phyloP scores from a whole-genome alignment of 2,888 invertebrate species.

The Vanessa cardui region DNA sequence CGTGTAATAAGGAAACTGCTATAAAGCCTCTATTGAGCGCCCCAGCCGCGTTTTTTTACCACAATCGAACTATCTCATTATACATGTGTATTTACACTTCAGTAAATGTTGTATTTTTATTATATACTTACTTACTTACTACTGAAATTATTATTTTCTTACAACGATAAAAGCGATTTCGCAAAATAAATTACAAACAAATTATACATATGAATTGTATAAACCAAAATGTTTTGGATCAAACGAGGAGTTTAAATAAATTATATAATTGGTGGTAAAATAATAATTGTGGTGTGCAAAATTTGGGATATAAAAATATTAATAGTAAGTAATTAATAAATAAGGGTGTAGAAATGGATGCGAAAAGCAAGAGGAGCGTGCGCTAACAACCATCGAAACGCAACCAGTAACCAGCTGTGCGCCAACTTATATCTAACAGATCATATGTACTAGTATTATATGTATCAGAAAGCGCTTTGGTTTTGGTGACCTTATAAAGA shows the following conservation, averaged over 20 bases:
- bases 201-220: neutral
- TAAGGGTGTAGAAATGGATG: slow-evolving; percentile 43
- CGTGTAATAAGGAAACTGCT: too few relatives aligned
- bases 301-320: slow-evolving; percentile 3
- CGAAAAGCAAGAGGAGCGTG: slow-evolving; percentile 77
- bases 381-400: slow-evolving; percentile 76
- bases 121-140: neutral
- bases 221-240: neutral
- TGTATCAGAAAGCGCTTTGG: too few relatives aligned
- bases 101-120: neutral
- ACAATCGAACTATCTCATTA: too few relatives aligned
- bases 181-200: slow-evolving; percentile 17
- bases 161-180: slow-evolving; percentile 7
- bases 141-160: neutral
- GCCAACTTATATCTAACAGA: too few relatives aligned
- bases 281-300: slow-evolving; percentile 24
- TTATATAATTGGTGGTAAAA: neutral
- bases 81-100: neutral
- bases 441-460: too few relatives aligned
- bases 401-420: slow-evolving; percentile 34
- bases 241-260: neutral
- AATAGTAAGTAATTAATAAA: slow-evolving; percentile 20
- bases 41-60: too few relatives aligned
- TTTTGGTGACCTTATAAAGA: too few relatives aligned
- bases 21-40: too few relatives aligned